Percentiles rank a stretch among this genome's conserved stretches.
Evolutionary conservation across 2,888 invertebrate species (phyloP).

Genomic region (Kryphioiulus occultus): DNA sequence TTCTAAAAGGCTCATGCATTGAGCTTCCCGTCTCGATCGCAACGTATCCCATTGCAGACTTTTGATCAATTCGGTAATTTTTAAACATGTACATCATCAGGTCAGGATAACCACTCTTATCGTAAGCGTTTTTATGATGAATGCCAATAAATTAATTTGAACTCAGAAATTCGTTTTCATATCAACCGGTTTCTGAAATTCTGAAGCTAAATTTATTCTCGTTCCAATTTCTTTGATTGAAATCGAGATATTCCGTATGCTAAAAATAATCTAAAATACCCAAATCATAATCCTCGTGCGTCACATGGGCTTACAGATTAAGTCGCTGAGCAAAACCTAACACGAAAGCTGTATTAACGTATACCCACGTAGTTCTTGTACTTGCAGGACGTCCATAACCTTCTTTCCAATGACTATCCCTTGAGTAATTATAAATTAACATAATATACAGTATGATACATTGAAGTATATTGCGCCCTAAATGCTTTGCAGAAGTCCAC

Average conservation of each 20-base stretch:
- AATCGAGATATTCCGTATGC: not conserved
- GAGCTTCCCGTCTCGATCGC: too few species aligned
- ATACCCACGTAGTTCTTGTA: not conserved
- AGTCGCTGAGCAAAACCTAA: not conserved
- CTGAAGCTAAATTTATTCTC: too few species aligned
- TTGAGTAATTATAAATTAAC: not conserved
- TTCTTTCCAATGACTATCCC: not conserved
- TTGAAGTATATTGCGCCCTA: not conserved
- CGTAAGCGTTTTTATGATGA: too few species aligned
- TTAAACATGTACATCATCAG: too few species aligned
- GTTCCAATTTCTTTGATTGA: too few species aligned
- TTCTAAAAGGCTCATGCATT: too few species aligned
- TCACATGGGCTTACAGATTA: not conserved
- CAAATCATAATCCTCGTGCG: not conserved
- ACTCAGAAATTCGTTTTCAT: too few species aligned
- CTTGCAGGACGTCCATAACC: not conserved
- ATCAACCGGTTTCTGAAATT: too few species aligned
- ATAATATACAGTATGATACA: not conserved
- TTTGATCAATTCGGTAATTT: too few species aligned
- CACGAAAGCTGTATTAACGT: not conserved
- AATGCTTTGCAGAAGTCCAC: not conserved
- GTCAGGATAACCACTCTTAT: too few species aligned
- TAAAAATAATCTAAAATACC: not conserved
- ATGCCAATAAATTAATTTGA: too few species aligned
- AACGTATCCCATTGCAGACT: too few species aligned